These are phyloP conservation scores for Chaetodon trifascialis DNA, from an alignment of 2,113 vertebrate genomes.

Conservation along the genomic window DNA sequence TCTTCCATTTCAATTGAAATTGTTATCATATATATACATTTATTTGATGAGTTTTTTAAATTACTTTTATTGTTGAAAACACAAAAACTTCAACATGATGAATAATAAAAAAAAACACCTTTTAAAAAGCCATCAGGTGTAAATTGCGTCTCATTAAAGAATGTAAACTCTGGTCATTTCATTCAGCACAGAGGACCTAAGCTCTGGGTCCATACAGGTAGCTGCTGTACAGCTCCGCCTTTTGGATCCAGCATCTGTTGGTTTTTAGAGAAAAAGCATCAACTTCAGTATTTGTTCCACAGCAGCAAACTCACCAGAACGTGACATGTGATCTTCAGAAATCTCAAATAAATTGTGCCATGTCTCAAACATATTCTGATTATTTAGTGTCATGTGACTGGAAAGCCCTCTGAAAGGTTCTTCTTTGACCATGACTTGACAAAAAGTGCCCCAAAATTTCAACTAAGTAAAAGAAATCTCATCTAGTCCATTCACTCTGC, in stretches of 20 bases:
- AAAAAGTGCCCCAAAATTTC: too few relatives aligned
- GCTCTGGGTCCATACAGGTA: too few relatives aligned
- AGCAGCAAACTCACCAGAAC: neutral
- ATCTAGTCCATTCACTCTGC: neutral
- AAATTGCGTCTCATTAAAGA: neutral
- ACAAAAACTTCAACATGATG: too few relatives aligned
- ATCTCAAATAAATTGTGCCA: neutral
- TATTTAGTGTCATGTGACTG: neutral
- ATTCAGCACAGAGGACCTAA: too few relatives aligned
- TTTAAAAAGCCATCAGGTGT: neutral
- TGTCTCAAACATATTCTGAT: neutral
- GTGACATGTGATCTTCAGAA: neutral
- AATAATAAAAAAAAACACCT: neutral
- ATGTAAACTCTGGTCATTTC: too few relatives aligned
- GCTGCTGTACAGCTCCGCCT: too few relatives aligned
- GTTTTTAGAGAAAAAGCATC: neutral
- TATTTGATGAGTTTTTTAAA: too few relatives aligned
- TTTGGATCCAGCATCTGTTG: too few relatives aligned
- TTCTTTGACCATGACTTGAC: neutral
- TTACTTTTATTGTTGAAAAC: too few relatives aligned
- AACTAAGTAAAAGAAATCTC: neutral
- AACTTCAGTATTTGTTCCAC: neutral
- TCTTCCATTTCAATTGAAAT: too few relatives aligned
- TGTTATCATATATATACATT: too few relatives aligned
- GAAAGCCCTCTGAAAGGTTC: neutral